A percentile compares a stretch with the other conserved stretches of the same genome.
These are phyloP conservation scores for Aphodius sticticus DNA, from an alignment of 2,888 invertebrate genomes.

Conservation along the genomic window DNA sequence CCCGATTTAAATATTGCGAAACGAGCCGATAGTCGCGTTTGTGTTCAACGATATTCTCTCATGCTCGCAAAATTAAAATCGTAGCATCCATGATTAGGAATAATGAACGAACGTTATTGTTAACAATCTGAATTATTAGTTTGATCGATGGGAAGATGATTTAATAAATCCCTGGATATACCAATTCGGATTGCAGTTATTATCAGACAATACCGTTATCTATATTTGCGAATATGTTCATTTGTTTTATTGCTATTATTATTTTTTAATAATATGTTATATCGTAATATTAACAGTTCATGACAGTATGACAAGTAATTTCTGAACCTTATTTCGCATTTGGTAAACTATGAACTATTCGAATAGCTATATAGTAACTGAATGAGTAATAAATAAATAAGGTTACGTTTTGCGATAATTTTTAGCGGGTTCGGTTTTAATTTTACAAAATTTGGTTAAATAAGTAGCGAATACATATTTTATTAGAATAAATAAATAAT, in stretches of 20 bases:
- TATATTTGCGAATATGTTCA: background rate
- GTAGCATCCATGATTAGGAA: background rate
- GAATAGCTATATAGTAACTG: too few species aligned
- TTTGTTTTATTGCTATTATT: background rate
- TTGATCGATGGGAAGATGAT: background rate
- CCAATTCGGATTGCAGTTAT: background rate
- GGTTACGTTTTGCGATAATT: too few species aligned
- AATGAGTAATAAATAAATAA: too few species aligned
- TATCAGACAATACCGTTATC: background rate
- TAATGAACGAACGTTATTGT: background rate
- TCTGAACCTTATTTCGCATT: conserved; percentile 26
- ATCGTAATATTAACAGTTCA: background rate
- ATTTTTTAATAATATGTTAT: background rate
- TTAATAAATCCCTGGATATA: background rate
- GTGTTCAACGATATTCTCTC: background rate
- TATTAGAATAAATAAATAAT: too few species aligned
- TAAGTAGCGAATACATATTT: too few species aligned
- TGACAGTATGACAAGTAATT: conserved; percentile 9
- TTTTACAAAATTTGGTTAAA: too few species aligned
- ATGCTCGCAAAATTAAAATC: background rate
- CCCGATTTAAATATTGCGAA: background rate
- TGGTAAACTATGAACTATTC: background rate
- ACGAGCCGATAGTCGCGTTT: background rate
- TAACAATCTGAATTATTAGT: background rate
- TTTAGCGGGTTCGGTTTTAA: too few species aligned